Percentiles rank a stretch among this genome's conserved stretches.
These are phyloP conservation scores for Drosophila limbata DNA, from an alignment of 2,888 invertebrate species.

Conservation along the genomic window DNA sequence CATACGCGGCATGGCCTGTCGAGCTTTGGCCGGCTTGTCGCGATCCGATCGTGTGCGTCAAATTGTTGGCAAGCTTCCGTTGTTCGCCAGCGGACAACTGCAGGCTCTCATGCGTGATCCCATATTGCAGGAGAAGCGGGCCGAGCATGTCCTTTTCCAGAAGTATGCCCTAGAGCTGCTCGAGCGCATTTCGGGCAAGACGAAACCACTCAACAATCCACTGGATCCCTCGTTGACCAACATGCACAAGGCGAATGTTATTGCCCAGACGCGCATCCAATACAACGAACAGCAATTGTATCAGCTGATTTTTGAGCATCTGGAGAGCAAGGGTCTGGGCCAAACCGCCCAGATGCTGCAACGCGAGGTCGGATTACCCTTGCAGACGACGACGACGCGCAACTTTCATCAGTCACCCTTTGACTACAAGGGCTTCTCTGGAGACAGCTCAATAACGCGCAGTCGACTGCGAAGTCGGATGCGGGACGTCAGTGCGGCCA, in stretches of 20 bases:
- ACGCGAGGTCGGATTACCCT: slow-evolving; percentile 90
- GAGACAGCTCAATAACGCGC: slow-evolving; percentile 71
- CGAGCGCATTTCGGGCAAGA: slow-evolving; percentile 95
- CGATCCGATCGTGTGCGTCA: slow-evolving; percentile 97
- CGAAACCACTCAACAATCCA: slow-evolving; percentile 91
- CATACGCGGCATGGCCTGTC: slow-evolving; percentile 96
- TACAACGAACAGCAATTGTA: slow-evolving; percentile 97
- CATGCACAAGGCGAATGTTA: slow-evolving; percentile 96
- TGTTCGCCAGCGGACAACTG: slow-evolving; percentile 96
- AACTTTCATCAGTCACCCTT: slow-evolving; percentile 85
- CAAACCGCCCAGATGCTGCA: slow-evolving; percentile 91
- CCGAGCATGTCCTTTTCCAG: slow-evolving; percentile 98
- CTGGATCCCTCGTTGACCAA: slow-evolving; percentile 95
- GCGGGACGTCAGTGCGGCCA: slow-evolving; percentile 82
- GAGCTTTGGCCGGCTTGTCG: slow-evolving; percentile 96
- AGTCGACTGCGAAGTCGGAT: slow-evolving; percentile 82
- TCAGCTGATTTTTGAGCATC: slow-evolving; percentile 95
- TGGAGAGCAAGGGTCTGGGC: slow-evolving; percentile 90
- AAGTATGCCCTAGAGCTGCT: slow-evolving; percentile 96
- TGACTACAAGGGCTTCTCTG: slow-evolving; percentile 81
- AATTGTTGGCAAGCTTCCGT: slow-evolving; percentile 97
- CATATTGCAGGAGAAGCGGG: slow-evolving; percentile 97
- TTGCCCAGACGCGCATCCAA: slow-evolving; percentile 97
- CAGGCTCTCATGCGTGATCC: slow-evolving; percentile 98
- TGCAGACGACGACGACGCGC: slow-evolving; percentile 83